Evolutionary conservation across 1,140 invertebrate species (phyloP).

Genomic region (Bombus confusus): DNA sequence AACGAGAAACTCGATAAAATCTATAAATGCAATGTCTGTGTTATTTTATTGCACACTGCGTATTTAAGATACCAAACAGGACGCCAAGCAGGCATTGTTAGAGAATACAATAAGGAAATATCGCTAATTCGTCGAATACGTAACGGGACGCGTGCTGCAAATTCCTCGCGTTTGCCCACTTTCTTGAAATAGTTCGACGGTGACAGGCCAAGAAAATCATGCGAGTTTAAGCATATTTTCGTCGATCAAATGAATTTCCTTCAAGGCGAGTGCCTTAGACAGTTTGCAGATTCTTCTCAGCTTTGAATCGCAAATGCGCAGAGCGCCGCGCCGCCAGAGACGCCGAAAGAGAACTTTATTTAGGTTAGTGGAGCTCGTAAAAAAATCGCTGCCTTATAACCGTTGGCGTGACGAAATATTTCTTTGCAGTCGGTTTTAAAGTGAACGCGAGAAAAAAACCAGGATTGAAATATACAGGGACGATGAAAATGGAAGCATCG

Average conservation of each 20-base stretch:
- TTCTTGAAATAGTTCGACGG: slow-evolving; percentile 39
- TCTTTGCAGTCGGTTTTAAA: slow-evolving; percentile 8
- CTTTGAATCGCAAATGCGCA: background rate
- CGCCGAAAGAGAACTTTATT: background rate
- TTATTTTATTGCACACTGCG: background rate
- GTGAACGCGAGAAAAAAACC: background rate
- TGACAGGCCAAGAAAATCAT: slow-evolving; percentile 16
- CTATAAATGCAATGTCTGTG: no score
- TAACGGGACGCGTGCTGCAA: slow-evolving; percentile 1
- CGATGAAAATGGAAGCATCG: background rate
- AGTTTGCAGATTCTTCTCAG: background rate
- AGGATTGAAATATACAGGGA: no score
- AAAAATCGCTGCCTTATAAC: background rate
- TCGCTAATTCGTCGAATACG: slow-evolving; percentile 17
- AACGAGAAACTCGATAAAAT: no score
- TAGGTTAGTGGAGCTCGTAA: slow-evolving; percentile 7
- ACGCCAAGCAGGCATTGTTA: background rate
- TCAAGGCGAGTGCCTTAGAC: background rate
- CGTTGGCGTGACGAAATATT: background rate
- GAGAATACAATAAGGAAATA: background rate
- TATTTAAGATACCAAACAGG: background rate
- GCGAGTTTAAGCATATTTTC: background rate
- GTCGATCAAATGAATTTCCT: slow-evolving; percentile 1
- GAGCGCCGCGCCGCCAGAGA: no score
- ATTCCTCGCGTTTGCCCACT: slow-evolving; percentile 47